These are phyloP conservation scores for Archivesica marissinica DNA, from an alignment of 1,140 invertebrate species.

Conservation along the genomic window DNA sequence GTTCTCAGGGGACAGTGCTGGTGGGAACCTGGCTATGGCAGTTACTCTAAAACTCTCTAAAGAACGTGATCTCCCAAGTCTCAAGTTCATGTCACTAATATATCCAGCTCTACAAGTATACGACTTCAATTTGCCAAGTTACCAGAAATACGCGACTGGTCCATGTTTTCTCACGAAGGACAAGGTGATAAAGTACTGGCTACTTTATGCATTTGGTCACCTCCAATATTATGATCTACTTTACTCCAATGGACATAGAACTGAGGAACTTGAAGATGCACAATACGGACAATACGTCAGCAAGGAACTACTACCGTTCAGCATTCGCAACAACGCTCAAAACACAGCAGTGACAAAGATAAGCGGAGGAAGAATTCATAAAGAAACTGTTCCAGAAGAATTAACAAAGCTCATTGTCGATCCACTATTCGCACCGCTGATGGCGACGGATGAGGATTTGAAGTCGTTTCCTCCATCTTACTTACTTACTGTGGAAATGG, in stretches of 20 bases:
- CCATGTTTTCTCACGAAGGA: constrained; percentile 41
- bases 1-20: constrained; percentile 47
- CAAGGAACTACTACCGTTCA: background rate
- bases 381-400: too few species aligned
- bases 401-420: too few species aligned
- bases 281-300: background rate
- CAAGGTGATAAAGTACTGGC: constrained; percentile 30
- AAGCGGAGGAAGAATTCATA: too few species aligned
- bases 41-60: constrained; percentile 27
- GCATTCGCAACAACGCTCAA: background rate
- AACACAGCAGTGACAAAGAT: too few species aligned
- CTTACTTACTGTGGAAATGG: constrained; percentile 67
- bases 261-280: background rate
- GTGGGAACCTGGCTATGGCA: constrained; percentile 50
- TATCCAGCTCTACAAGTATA: constrained; percentile 46
- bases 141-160: constrained; percentile 22
- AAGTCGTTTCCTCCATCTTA: too few species aligned
- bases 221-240: constrained; percentile 8
- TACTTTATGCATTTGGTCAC: constrained; percentile 35
- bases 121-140: constrained; percentile 35
- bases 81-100: constrained; percentile 7
- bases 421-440: too few species aligned
- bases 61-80: constrained; percentile 9
- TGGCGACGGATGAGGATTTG: too few species aligned
- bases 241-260: constrained; percentile 5